Conservation (phyloP, 2,113 vertebrate species). For the Istiophorus platypterus region DNA sequence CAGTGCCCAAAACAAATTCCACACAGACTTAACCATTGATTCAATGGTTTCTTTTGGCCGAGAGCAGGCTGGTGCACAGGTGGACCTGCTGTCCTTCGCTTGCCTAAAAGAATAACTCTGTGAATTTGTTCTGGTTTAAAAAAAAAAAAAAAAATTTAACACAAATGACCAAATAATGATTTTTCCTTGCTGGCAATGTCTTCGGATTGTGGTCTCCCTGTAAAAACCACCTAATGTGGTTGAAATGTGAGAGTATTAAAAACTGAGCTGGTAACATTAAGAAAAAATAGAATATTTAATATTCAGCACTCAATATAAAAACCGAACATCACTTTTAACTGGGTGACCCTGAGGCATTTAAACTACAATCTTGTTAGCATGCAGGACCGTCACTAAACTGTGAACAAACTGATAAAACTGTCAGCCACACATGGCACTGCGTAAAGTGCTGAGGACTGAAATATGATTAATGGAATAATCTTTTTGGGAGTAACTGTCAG, state of each 20-base stretch:
- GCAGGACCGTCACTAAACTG: background rate
- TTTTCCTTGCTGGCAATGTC: conserved; percentile 30
- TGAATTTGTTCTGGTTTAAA: conserved; percentile 36
- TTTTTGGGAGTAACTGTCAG: background rate
- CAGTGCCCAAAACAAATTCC: conserved; percentile 1
- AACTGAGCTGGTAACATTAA: background rate
- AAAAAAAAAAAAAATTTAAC: conserved; percentile 20
- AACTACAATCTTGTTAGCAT: background rate
- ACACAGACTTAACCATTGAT: conserved; percentile 11
- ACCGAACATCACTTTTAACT: background rate
- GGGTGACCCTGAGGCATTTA: background rate
- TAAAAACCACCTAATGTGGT: conserved; percentile 8
- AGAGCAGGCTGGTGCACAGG: conserved; percentile 8
- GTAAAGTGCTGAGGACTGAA: conserved; percentile 3
- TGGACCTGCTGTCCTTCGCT: conserved; percentile 4
- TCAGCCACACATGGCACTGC: conserved; percentile 14
- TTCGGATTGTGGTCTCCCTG: background rate
- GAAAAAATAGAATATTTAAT: conserved; percentile 3
- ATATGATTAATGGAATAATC: background rate
- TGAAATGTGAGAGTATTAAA: conserved; percentile 16
- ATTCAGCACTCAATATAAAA: conserved; percentile 40
- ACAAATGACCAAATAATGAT: conserved; percentile 7
- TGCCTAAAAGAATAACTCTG: background rate
- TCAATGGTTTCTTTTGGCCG: conserved; percentile 47
- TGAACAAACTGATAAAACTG: conserved; percentile 29